Conservation (phyloP, 2,797 vertebrate genomes). For the Ptychadena robeensis region DNA sequence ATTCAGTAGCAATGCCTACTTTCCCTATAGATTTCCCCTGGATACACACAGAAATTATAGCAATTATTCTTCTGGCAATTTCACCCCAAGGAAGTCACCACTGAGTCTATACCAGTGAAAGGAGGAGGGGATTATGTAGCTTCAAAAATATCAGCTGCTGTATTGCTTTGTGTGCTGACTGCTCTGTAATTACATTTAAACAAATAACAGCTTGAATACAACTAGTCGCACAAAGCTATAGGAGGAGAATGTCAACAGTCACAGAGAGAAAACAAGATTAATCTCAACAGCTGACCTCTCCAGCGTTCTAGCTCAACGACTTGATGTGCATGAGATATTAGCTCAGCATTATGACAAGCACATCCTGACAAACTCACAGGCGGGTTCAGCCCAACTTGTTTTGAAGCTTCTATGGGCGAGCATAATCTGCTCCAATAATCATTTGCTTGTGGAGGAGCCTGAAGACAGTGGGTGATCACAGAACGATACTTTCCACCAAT, state of each 20-base stretch:
- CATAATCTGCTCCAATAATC: background rate
- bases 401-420: background rate
- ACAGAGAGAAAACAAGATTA: conserved; percentile 2
- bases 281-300: background rate
- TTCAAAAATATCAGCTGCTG: conserved; percentile 13
- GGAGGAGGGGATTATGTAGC: conserved; percentile 1
- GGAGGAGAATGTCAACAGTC: background rate
- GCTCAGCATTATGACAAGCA: background rate
- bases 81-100: background rate
- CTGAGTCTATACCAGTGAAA: background rate
- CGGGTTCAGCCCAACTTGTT: background rate
- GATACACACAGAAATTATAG: background rate
- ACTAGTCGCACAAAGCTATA: background rate
- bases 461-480: background rate
- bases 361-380: background rate
- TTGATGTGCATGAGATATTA: background rate
- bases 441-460: background rate
- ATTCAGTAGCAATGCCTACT: too few species aligned
- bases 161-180: conserved; percentile 9
- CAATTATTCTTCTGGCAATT: background rate
- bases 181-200: conserved; percentile 3
- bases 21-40: background rate
- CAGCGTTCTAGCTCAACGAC: background rate
- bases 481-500: background rate
- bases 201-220: background rate